Evolutionary conservation across 2,797 vertebrate genomes (phyloP).

Genomic region (Acanthornis magna): DNA sequence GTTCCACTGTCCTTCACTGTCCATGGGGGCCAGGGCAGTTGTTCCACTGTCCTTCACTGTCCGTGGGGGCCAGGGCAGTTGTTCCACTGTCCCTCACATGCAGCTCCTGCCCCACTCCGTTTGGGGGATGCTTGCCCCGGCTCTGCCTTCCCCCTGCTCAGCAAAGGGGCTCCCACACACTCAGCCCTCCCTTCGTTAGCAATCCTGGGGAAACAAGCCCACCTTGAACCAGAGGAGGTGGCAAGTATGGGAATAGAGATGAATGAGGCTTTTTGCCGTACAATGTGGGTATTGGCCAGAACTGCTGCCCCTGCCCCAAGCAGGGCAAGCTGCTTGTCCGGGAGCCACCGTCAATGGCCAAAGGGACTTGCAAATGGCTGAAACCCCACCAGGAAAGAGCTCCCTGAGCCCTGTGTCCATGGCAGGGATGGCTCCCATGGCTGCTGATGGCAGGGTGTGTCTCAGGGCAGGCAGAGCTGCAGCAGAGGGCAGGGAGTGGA

Average conservation of each 20-base stretch:
- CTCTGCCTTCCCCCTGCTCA: background rate
- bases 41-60: too few relatives aligned
- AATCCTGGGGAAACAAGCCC: fast-evolving
- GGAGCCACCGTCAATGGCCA: fast-evolving
- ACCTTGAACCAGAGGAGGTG: background rate
- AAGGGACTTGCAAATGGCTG: fast-evolving
- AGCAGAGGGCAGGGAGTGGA: fast-evolving
- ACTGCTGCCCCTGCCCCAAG: background rate
- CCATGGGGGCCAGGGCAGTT: background rate
- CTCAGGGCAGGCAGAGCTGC: background rate
- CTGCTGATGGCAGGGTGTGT: background rate
- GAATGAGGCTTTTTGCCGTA: too few relatives aligned
- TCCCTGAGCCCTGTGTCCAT: background rate
- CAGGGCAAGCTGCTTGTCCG: fast-evolving
- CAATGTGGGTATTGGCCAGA: fast-evolving
- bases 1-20: background rate
- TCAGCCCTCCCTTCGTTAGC: background rate
- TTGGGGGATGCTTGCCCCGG: fast-evolving
- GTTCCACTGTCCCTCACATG: background rate
- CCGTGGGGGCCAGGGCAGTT: too few relatives aligned
- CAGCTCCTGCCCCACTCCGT: background rate
- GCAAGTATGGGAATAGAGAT: background rate
- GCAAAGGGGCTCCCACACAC: background rate
- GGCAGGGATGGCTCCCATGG: background rate
- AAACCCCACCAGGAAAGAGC: background rate